These are phyloP conservation scores for Gymnocheta viridis DNA, from an alignment of 2,888 invertebrate species.

Conservation along the genomic window DNA sequence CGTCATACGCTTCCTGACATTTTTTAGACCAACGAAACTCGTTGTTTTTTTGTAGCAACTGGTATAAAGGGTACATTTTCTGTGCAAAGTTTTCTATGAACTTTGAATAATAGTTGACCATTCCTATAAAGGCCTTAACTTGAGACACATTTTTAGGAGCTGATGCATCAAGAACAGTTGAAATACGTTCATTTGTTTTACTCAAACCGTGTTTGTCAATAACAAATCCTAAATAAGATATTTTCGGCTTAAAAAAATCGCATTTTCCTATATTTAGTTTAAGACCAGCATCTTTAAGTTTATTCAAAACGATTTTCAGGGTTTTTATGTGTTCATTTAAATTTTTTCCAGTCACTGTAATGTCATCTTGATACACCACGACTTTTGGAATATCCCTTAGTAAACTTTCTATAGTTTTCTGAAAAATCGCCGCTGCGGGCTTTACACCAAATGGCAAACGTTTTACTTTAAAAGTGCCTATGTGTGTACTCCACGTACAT, in stretches of 20 bases:
- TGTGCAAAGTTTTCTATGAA: no score
- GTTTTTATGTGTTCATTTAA: background rate
- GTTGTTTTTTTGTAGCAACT: background rate
- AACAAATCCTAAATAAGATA: slow-evolving; percentile 48
- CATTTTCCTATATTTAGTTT: slow-evolving; percentile 20
- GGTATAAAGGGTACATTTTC: background rate
- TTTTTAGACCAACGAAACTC: background rate
- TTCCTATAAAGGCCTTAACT: background rate
- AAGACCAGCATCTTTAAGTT: slow-evolving; percentile 5
- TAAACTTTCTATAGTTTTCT: background rate
- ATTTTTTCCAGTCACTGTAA: no score
- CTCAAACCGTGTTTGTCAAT: slow-evolving; percentile 36
- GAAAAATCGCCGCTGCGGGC: background rate
- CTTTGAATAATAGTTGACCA: no score
- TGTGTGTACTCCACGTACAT: background rate
- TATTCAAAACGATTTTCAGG: slow-evolving; percentile 24
- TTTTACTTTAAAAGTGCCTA: no score
- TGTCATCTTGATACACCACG: no score
- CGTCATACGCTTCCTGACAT: background rate
- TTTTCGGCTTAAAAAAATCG: slow-evolving; percentile 34
- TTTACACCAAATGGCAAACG: no score
- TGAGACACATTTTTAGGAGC: background rate
- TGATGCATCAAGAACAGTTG: background rate
- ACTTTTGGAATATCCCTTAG: no score
- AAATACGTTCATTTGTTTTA: slow-evolving; percentile 23